Percentiles rank a stretch among this genome's conserved stretches.
These are phyloP conservation scores for Caranx melampygus DNA, from an alignment of 2,113 vertebrate genomes.

Conservation along the genomic window DNA sequence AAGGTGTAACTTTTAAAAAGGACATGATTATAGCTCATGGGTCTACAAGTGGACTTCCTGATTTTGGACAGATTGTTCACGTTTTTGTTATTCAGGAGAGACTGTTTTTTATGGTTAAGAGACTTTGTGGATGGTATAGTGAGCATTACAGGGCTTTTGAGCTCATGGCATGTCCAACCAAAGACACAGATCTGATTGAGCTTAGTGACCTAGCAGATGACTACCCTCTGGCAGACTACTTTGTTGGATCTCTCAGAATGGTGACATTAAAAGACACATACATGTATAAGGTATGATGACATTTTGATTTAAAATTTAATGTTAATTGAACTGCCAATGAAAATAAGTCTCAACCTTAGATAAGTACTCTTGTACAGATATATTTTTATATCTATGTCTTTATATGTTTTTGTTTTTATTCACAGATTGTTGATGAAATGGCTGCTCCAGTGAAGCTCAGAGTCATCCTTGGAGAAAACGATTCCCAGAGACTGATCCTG, in stretches of 20 bases:
- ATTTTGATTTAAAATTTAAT: not conserved
- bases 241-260: slow-evolving; percentile 41
- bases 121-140: slow-evolving; percentile 48
- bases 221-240: slow-evolving; percentile 48
- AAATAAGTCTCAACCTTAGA: too few relatives aligned
- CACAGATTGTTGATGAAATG: too few relatives aligned
- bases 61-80: slow-evolving; percentile 38
- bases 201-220: slow-evolving; percentile 39
- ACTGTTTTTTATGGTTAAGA: slow-evolving; percentile 21
- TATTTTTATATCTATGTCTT: too few relatives aligned
- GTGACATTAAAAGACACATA: slow-evolving; percentile 47
- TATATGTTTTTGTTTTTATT: too few relatives aligned
- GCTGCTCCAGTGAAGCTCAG: too few relatives aligned
- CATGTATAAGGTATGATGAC: not conserved
- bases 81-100: slow-evolving; percentile 25
- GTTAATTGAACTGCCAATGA: too few relatives aligned
- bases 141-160: slow-evolving; percentile 52
- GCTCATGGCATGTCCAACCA: slow-evolving; percentile 24
- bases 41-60: slow-evolving; percentile 39
- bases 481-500: too few relatives aligned
- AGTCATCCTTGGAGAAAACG: too few relatives aligned
- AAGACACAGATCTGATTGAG: slow-evolving; percentile 20
- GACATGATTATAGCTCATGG: slow-evolving; percentile 43
- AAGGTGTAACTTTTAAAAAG: slow-evolving; percentile 11
- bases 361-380: too few relatives aligned